Conservation (phyloP, 2,888 invertebrate species). For the Patella pellucida region DNA sequence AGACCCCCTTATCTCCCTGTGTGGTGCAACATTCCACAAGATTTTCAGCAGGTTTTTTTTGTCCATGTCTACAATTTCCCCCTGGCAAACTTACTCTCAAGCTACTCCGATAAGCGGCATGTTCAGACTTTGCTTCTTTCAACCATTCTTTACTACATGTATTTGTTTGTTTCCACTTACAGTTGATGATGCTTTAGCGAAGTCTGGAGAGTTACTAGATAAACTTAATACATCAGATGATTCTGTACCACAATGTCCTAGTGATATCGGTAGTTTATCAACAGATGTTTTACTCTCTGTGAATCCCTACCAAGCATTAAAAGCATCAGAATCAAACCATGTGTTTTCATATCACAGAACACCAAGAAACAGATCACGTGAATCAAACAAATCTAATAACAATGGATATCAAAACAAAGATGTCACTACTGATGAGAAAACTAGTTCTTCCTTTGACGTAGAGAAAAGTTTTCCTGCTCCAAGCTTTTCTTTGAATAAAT, state of each 20-base stretch:
- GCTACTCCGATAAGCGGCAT: neutral
- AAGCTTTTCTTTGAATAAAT: neutral
- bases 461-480: slow-evolving; percentile 9
- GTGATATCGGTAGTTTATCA: slow-evolving; percentile 49
- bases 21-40: too few relatives aligned
- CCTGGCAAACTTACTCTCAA: neutral
- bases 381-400: neutral
- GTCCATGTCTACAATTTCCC: neutral
- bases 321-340: slow-evolving; percentile 38
- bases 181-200: slow-evolving; percentile 53
- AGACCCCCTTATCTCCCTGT: too few relatives aligned
- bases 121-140: neutral
- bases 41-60: too few relatives aligned
- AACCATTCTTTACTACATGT: too few relatives aligned
- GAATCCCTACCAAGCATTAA: slow-evolving; percentile 38
- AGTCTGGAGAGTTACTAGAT: slow-evolving; percentile 44
- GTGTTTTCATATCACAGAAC: slow-evolving; percentile 50
- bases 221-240: slow-evolving; percentile 39
- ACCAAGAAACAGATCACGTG: slow-evolving; percentile 28
- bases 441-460: neutral
- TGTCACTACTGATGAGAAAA: neutral
- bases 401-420: neutral
- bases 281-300: slow-evolving; percentile 50
- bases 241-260: slow-evolving; percentile 36
- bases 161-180: slow-evolving; percentile 26